phyloP scores from a whole-genome alignment of 2,888 invertebrate genomes.

The Athalia cordata region DNA sequence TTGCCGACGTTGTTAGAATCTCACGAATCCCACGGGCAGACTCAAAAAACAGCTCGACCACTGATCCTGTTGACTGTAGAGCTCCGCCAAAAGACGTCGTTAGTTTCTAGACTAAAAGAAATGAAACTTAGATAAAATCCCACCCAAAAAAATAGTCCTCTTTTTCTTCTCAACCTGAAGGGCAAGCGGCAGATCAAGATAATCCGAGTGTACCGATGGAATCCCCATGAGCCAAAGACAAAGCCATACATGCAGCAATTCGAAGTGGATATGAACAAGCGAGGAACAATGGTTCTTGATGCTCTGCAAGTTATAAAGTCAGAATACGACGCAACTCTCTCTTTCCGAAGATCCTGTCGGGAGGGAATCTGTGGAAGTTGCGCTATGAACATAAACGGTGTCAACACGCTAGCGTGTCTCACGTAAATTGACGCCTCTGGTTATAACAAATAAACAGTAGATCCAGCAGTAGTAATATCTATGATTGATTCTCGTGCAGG shows the following conservation, averaged over 20 bases:
- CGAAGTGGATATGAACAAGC: constrained; percentile 79
- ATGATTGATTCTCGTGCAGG: constrained; percentile 45
- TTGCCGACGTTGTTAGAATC: constrained; percentile 11
- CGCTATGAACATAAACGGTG: constrained; percentile 81
- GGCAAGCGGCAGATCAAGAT: constrained; percentile 52
- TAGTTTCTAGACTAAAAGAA: background rate
- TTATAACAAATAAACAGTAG: too few species aligned
- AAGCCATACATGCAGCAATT: constrained; percentile 78
- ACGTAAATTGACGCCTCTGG: constrained; percentile 56
- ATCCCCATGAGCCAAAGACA: constrained; percentile 74
- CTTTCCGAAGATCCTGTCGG: constrained; percentile 80
- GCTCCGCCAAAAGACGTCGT: background rate
- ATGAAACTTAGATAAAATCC: background rate
- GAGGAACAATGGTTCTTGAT: constrained; percentile 78
- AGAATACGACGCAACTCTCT: constrained; percentile 78
- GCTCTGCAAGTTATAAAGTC: constrained; percentile 78
- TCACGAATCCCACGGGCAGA: background rate
- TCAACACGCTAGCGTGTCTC: constrained; percentile 78
- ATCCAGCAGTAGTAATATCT: background rate
- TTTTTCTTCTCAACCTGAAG: background rate
- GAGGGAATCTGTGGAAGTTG: constrained; percentile 83
- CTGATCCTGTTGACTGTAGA: background rate
- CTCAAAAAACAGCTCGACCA: background rate
- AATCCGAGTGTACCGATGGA: constrained; percentile 75
- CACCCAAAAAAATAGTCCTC: background rate